These are phyloP conservation scores for Saguinus imperator DNA, from an alignment of 2,113 vertebrate genomes.

Conservation along the genomic window DNA sequence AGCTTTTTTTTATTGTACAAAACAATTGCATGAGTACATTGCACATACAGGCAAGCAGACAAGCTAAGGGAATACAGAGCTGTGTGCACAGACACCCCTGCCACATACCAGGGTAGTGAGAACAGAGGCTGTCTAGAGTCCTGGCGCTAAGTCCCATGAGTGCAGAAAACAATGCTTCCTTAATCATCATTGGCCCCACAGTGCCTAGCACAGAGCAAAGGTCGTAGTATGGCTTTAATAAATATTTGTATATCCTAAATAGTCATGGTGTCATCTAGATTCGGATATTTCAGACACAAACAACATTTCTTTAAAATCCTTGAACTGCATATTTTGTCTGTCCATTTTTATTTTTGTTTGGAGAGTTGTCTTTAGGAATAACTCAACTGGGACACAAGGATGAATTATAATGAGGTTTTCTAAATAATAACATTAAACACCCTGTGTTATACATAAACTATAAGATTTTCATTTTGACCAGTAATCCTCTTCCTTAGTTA, in stretches of 20 bases:
- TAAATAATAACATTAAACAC: not conserved
- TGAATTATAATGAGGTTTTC: slow-evolving; percentile 11
- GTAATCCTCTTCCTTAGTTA: not conserved
- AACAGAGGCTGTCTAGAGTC: not conserved
- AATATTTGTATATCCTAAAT: not conserved
- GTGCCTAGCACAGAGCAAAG: too few relatives aligned
- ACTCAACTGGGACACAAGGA: not conserved
- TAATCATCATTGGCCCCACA: not conserved
- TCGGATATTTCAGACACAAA: not conserved
- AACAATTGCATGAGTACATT: not conserved
- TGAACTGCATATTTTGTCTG: not conserved
- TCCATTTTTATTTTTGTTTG: not conserved
- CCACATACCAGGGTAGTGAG: not conserved
- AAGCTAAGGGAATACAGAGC: not conserved
- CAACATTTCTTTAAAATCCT: not conserved
- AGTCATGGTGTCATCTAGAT: not conserved
- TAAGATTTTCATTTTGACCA: not conserved
- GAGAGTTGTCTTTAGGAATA: not conserved
- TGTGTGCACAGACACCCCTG: not conserved
- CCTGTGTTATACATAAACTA: not conserved
- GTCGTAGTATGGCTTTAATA: not conserved
- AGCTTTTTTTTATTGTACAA: not conserved
- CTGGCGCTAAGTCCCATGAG: too few relatives aligned
- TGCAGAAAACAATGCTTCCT: not conserved
- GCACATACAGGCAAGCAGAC: not conserved